phyloP scores from a whole-genome alignment of 2,888 invertebrate species.

The Panorpa germanica region DNA sequence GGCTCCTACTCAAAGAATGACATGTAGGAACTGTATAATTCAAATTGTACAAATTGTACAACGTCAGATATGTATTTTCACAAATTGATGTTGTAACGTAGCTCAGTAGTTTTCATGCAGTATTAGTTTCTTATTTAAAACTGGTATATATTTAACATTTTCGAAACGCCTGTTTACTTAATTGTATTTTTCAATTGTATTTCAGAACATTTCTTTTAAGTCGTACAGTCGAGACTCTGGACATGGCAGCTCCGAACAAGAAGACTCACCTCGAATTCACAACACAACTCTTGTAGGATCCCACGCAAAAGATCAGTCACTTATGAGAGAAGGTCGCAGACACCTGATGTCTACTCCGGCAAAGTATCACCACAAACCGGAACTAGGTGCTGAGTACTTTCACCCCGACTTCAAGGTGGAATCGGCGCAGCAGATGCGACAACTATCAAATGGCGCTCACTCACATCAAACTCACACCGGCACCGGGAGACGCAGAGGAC shows the following conservation, averaged over 20 bases:
- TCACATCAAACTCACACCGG: slow-evolving; percentile 29
- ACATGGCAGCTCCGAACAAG: slow-evolving; percentile 42
- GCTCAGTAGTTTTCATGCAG: too few species aligned
- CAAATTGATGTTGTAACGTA: too few species aligned
- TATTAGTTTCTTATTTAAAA: too few species aligned
- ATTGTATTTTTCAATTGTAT: slow-evolving; percentile 15
- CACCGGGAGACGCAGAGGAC: slow-evolving; percentile 23
- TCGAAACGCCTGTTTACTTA: slow-evolving; percentile 9
- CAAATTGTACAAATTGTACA: too few species aligned
- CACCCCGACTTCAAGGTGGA: slow-evolving; percentile 28
- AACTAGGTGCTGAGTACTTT: slow-evolving; percentile 27
- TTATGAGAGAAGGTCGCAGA: too few species aligned
- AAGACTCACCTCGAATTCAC: slow-evolving; percentile 43
- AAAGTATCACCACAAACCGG: slow-evolving; percentile 23
- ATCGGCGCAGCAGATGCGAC: slow-evolving; percentile 22
- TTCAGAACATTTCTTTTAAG: slow-evolving; percentile 75
- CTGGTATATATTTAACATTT: too few species aligned
- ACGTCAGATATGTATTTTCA: too few species aligned
- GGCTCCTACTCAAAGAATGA: too few species aligned
- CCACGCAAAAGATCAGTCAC: slow-evolving; percentile 32
- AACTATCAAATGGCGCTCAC: slow-evolving; percentile 27
- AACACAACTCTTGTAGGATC: slow-evolving; percentile 26
- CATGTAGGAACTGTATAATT: too few species aligned
- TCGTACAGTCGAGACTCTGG: slow-evolving; percentile 48
- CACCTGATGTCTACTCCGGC: slow-evolving; percentile 28